Conservation (phyloP, 2,797 vertebrate species). For the Eleutherodactylus coqui region DNA sequence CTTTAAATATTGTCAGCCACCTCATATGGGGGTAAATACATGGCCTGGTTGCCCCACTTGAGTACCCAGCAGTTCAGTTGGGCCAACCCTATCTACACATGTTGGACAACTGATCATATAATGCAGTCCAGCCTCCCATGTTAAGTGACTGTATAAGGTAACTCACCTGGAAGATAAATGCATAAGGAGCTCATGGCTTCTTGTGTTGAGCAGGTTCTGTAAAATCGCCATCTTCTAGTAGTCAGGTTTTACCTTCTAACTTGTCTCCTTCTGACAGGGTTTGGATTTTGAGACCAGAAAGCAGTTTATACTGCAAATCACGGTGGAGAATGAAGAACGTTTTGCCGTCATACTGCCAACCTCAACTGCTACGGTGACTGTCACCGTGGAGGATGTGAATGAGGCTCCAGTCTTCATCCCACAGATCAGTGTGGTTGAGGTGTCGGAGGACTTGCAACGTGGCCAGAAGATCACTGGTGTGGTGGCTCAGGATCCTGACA, state of each 20-base stretch:
- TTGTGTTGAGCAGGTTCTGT: neutral
- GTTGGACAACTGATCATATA: too few species aligned
- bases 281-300: conserved; percentile 84
- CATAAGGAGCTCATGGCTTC: too few species aligned
- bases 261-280: conserved; percentile 71
- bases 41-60: too few species aligned
- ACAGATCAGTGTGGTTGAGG: conserved; percentile 58
- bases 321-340: conserved; percentile 80
- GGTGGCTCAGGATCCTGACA: conserved; percentile 86
- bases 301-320: conserved; percentile 77
- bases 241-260: too few species aligned
- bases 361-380: conserved; percentile 82
- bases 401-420: conserved; percentile 85
- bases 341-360: conserved; percentile 74
- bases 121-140: too few species aligned
- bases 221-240: too few species aligned
- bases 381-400: conserved; percentile 83
- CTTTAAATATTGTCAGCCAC: too few species aligned
- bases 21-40: too few species aligned
- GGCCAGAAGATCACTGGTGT: conserved; percentile 71
- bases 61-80: too few species aligned
- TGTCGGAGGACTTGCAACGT: conserved; percentile 70
- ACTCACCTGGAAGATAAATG: too few species aligned
- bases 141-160: too few species aligned
- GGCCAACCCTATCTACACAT: too few species aligned